phyloP scores from a whole-genome alignment of 2,797 vertebrate species.

The Odontamblyopus lacepedii region DNA sequence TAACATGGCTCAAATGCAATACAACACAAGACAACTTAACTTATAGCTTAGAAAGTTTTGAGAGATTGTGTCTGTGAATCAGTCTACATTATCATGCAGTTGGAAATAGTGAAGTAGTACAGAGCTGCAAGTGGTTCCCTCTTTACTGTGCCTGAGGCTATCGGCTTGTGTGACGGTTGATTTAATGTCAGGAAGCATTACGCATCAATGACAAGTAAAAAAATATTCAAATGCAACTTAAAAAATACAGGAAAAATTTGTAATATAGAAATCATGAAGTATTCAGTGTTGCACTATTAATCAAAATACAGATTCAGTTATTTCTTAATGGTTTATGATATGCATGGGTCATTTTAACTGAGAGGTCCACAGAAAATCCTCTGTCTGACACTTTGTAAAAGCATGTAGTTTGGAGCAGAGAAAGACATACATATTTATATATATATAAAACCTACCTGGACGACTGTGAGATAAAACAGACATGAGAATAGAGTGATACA shows the following conservation, averaged over 20 bases:
- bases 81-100: conserved; percentile 39
- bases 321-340: background rate
- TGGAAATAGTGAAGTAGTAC: conserved; percentile 69
- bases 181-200: background rate
- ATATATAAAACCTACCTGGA: too few species aligned
- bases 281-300: background rate
- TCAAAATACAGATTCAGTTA: background rate
- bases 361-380: background rate
- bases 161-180: conserved; percentile 26
- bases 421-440: too few species aligned
- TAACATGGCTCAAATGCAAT: conserved; percentile 1
- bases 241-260: background rate
- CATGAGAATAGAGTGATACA: too few species aligned
- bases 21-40: conserved; percentile 5
- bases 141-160: conserved; percentile 48
- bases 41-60: background rate
- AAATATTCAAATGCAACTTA: background rate
- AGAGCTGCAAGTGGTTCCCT: conserved; percentile 63
- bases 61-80: conserved; percentile 33
- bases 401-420: too few species aligned
- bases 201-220: background rate
- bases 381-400: too few species aligned
- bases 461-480: too few species aligned
- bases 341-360: background rate
- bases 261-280: background rate